Percentiles rank a stretch among this genome's conserved stretches.
phyloP scores from a whole-genome alignment of 1,140 invertebrate genomes.

The Thrips palmi region DNA sequence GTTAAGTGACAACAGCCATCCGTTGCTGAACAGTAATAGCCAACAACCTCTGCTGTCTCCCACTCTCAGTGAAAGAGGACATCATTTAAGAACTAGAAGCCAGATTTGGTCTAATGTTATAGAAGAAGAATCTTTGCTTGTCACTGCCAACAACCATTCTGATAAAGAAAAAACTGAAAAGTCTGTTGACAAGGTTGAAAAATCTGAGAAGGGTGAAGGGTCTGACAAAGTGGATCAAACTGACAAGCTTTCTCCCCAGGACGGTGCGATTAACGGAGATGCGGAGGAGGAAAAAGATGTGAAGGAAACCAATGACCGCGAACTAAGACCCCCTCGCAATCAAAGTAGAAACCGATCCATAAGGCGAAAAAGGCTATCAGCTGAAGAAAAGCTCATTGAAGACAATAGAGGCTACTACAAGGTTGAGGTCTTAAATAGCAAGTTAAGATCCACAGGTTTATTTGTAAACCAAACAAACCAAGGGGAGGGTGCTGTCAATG shows the following conservation, averaged over 20 bases:
- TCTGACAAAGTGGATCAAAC: too few species aligned
- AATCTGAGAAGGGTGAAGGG: slow-evolving; percentile 5
- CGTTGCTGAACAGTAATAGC: slow-evolving; percentile 9
- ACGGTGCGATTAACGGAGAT: neutral
- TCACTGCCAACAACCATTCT: too few species aligned
- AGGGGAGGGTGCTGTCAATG: slow-evolving; percentile 11
- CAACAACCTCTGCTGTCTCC: too few species aligned
- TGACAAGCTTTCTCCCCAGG: too few species aligned
- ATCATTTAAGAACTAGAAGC: too few species aligned
- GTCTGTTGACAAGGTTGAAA: too few species aligned
- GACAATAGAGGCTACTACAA: slow-evolving; percentile 50
- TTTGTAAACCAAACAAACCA: slow-evolving; percentile 20
- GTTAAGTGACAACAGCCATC: slow-evolving; percentile 15
- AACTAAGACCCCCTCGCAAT: neutral
- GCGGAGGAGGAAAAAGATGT: slow-evolving; percentile 10
- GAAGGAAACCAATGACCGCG: slow-evolving; percentile 11
- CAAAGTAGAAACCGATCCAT: neutral
- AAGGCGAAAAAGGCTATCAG: slow-evolving; percentile 31
- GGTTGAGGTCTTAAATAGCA: slow-evolving; percentile 48
- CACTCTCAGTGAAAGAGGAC: slow-evolving; percentile 10
- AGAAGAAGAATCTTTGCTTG: too few species aligned
- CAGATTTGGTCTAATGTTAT: too few species aligned
- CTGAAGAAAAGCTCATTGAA: slow-evolving; percentile 33
- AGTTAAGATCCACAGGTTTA: slow-evolving; percentile 38
- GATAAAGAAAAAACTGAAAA: too few species aligned